Evolutionary conservation across 2,113 vertebrate genomes (phyloP), one percentile per base, ranked within the genome.

Genomic region (Daphoenositta chrysoptera): DNA sequence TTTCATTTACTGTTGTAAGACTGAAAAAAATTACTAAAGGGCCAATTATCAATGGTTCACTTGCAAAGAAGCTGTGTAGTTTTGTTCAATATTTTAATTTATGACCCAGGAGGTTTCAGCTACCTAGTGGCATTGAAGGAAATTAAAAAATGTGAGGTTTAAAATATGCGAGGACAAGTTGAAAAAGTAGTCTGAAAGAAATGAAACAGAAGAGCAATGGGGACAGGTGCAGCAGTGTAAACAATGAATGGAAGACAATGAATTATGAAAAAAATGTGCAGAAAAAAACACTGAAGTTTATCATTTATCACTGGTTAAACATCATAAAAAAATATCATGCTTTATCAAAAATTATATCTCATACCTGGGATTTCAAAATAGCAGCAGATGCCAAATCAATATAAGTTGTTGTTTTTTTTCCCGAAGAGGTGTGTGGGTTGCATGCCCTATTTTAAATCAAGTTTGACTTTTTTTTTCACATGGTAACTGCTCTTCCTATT

Each of bases 101-200:
- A 73, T 20, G 24, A 80, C 20, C 4, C 21, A 64, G 19, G 24
- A 86, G 22, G 69, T 31, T 89, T 21, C 15, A 50, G 20, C 7
- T 78, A 53, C 56, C 26, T 81, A 66, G 57, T 21, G 23, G 7
- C 4, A 13, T 44, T 89, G 45, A 94, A 28, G 8, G 18, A 37
- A 77, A 87, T 70, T 54, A 66, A 94, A 91, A 84, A 44, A 89
- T 16, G 28, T 69, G 51, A 40, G 13, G 23, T 73, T 84, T 70
- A 70, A 81, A 73, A 92, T 1, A 44, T 17, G 5, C 48, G 47
- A 37, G n/a, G 37, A 66, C 17, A 50, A 69, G 24, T 45, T 83
- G 58, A 66, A 92, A 92, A 94, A 89, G 33, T 42, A 4, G 15
- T 69, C 31, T 77, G 50, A 81, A 77, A 65, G 23, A 73, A 89